Evolutionary conservation across 2,113 vertebrate genomes (phyloP).

Genomic region (Illadopsis cleaveri): DNA sequence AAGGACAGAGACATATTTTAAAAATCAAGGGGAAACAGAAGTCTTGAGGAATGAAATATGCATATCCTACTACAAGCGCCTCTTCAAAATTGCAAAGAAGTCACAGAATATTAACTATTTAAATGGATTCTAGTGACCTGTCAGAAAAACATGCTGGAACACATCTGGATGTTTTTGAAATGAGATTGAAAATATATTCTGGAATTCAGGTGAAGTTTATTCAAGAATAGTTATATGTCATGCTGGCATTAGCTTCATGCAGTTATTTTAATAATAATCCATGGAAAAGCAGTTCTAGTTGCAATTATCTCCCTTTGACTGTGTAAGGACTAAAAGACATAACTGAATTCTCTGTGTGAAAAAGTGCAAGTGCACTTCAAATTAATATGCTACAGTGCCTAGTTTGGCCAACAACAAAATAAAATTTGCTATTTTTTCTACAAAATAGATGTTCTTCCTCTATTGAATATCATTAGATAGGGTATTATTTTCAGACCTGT

Average conservation of each 20-base stretch:
- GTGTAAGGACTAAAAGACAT: not conserved
- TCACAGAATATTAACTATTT: not conserved
- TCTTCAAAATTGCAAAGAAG: slow-evolving; percentile 5
- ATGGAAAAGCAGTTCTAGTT: not conserved
- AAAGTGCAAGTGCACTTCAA: not conserved
- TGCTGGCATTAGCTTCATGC: not conserved
- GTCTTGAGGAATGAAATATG: not conserved
- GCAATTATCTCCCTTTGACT: not conserved
- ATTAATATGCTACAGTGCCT: not conserved
- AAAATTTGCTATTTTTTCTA: not conserved
- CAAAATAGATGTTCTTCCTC: not conserved
- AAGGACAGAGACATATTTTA: not conserved
- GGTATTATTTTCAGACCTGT: not conserved
- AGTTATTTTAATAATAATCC: not conserved
- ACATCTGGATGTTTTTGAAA: not conserved
- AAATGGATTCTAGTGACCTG: not conserved
- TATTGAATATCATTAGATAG: not conserved
- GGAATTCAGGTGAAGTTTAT: not conserved
- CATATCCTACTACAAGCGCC: not conserved
- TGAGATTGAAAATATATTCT: not conserved
- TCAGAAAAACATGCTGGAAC: not conserved
- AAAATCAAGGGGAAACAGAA: not conserved
- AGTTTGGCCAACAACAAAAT: not conserved
- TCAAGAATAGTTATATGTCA: not conserved
- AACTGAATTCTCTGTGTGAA: not conserved